These are phyloP conservation scores for Gastracanthus pulcherrimus DNA, from an alignment of 2,888 invertebrate species.

Conservation along the genomic window DNA sequence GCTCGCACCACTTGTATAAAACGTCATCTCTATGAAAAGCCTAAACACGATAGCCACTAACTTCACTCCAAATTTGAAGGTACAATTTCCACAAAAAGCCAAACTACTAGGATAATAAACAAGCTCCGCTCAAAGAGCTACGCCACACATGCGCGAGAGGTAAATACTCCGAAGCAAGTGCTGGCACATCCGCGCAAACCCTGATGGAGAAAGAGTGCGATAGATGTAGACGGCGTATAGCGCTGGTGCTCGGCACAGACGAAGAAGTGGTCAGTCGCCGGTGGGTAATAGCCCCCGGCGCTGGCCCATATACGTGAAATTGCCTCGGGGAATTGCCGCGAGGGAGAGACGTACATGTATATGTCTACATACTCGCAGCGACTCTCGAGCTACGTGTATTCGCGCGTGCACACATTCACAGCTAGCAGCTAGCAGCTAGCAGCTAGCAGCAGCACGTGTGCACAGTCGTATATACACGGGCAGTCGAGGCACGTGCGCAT, in stretches of 20 bases:
- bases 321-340: conserved; percentile 46
- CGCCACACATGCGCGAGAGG: background rate
- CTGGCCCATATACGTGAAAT: conserved; percentile 46
- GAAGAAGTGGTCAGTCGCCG: conserved; percentile 46
- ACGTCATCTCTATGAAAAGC: no score
- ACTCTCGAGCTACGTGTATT: background rate
- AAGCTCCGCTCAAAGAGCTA: background rate
- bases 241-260: background rate
- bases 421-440: background rate
- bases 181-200: background rate
- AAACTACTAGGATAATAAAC: no score
- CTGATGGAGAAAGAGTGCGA: background rate
- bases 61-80: no score
- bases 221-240: background rate
- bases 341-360: background rate
- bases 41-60: no score
- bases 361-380: background rate
- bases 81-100: no score
- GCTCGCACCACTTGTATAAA: no score
- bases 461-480: no score
- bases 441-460: background rate
- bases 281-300: conserved; percentile 34
- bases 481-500: conserved; percentile 33
- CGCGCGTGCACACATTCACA: background rate
- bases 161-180: background rate